Base-by-base conservation (phyloP, 2,888 invertebrate species). In the Drosophila lacicola region DNA sequence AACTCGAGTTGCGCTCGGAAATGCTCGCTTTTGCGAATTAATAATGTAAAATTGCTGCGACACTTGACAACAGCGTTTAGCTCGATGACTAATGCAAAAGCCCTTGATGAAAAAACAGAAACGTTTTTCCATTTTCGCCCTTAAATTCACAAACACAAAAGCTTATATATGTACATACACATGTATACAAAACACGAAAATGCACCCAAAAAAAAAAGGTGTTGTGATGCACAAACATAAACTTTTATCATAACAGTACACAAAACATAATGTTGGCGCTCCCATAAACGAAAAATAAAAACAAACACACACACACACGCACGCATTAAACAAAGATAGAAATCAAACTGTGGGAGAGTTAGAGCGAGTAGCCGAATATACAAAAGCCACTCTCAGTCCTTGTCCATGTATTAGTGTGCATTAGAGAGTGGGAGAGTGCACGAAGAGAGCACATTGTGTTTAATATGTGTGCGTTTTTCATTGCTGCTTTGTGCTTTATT, bases 21-120 rank as follows among this genome's bases (percentile, higher is more conserved):
- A 63, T 86, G 71, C 76, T 74, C 68, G 74, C 70, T 84, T 72
- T 73, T 77, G 83, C 72, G 79, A 77, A 79, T 85, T 85, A 82
- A 85, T 85, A 80, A 74, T 74, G 71, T 51, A 34, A 64, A 77
- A 71, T 65, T 73, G 55, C 60, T 57, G 54, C 54, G 50, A 64
- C 67, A 81, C 86, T 86, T 78, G 66, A 53, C 76, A 76, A 71
- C 57, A 25, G 29, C 47, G 65, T 57, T 61, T 49, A 58, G 39
- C 37, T 51, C 25, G 64, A 58, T 76, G 77, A 74, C 63, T 71
- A 78, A 70, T 57, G 13, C 65, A 36, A 45, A 36, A 53, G 45
- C 42, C 53, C 46, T 62, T 36, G 29, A 61, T 56, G 37, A 8
- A 42, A 37, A 42, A 56, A 33, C 49, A 50, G 41, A 71, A 53